Conservation (phyloP, 1,140 invertebrate species). For the Ceratina australensis region DNA sequence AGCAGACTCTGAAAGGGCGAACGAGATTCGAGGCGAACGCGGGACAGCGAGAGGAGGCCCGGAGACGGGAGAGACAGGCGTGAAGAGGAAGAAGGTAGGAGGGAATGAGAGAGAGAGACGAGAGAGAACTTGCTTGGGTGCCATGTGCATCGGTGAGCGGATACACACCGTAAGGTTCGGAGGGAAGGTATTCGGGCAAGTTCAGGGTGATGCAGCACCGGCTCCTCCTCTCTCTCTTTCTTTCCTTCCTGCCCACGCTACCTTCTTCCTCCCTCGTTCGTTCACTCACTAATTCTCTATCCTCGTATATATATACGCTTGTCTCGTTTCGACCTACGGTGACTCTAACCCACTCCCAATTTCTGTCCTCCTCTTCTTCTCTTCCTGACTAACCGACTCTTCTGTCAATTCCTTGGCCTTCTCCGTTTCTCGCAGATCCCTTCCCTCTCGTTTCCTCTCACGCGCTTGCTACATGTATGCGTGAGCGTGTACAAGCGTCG, state of each 20-base stretch:
- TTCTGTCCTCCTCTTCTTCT: slow-evolving; percentile 30
- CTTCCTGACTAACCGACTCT: slow-evolving; percentile 46
- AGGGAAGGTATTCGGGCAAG: slow-evolving; percentile 72
- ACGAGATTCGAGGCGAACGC: slow-evolving; percentile 55
- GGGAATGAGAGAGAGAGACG: slow-evolving; percentile 22
- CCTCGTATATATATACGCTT: neutral
- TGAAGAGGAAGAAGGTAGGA: slow-evolving; percentile 26
- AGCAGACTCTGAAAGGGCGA: slow-evolving; percentile 47
- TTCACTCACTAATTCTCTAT: slow-evolving; percentile 15
- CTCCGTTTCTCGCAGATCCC: neutral
- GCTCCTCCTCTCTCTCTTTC: slow-evolving; percentile 39
- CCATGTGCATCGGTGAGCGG: slow-evolving; percentile 73
- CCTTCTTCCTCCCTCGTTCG: slow-evolving; percentile 15
- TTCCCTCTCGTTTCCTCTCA: slow-evolving; percentile 31
- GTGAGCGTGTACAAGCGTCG: neutral
- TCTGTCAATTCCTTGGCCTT: slow-evolving; percentile 33
- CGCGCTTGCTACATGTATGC: neutral
- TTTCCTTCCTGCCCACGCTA: slow-evolving; percentile 14
- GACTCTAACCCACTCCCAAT: slow-evolving; percentile 43
- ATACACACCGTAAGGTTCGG: slow-evolving; percentile 58
- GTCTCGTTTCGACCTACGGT: neutral
- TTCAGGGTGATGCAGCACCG: slow-evolving; percentile 70
- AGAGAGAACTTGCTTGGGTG: slow-evolving; percentile 65
- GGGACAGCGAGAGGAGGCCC: slow-evolving; percentile 1
- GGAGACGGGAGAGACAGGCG: slow-evolving; percentile 36